Evolutionary conservation across 2,888 invertebrate genomes (phyloP).

Genomic region (Parnassius orleans): DNA sequence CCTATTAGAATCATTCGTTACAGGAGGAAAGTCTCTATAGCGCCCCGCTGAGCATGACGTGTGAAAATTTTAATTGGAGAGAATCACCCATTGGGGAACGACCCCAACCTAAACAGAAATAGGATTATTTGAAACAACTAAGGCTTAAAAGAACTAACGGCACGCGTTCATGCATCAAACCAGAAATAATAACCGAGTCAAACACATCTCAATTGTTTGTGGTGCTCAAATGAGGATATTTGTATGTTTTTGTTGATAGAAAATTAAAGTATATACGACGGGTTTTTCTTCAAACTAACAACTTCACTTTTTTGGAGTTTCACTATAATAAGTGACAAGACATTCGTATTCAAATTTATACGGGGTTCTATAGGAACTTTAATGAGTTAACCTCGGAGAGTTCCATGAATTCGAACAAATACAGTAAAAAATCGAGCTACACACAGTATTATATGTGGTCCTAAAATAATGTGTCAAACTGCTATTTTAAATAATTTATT

Average conservation of each 20-base stretch:
- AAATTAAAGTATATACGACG: not conserved
- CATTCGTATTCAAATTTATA: conserved; percentile 4
- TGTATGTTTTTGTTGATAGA: not conserved
- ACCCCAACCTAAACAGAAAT: conserved; percentile 49
- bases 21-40: conserved; percentile 35
- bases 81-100: conserved; percentile 52
- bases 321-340: not conserved
- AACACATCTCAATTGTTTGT: conserved; percentile 4
- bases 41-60: conserved; percentile 68
- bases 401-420: conserved; percentile 7
- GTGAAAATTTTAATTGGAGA: conserved; percentile 77
- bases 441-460: conserved; percentile 5
- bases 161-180: conserved; percentile 25
- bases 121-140: conserved; percentile 45
- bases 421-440: not conserved
- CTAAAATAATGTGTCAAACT: conserved; percentile 31
- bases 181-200: conserved; percentile 33
- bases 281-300: conserved; percentile 1
- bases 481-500: conserved; percentile 36
- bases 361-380: not conserved
- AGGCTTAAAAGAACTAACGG: conserved; percentile 32
- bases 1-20: conserved; percentile 39
- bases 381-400: conserved; percentile 2
- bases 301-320: not conserved
- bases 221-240: not conserved